Percentiles rank a stretch among this genome's conserved stretches.
phyloP scores from a whole-genome alignment of 2,113 vertebrate species.

The Erinaceus europaeus region DNA sequence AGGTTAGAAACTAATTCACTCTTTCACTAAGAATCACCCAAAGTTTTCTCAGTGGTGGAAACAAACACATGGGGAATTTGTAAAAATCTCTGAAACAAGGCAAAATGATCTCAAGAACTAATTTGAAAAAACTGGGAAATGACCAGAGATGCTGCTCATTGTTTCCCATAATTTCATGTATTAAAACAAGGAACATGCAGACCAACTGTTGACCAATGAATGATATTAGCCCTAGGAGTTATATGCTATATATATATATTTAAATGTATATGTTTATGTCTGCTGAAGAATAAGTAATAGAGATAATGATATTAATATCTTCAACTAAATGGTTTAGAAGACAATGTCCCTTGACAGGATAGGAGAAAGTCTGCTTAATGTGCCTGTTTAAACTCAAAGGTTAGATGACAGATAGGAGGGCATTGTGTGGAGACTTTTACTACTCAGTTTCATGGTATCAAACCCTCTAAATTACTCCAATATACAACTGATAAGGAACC shows the following conservation, averaged over 20 bases:
- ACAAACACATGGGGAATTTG: conserved; percentile 8
- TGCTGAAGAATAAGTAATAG: neutral
- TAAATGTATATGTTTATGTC: too few species aligned
- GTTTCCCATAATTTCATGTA: neutral
- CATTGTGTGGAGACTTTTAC: conserved; percentile 88
- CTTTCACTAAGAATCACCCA: neutral
- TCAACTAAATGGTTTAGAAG: conserved; percentile 46
- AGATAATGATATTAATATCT: neutral
- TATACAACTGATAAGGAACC: conserved; percentile 91
- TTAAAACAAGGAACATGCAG: neutral
- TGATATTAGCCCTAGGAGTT: neutral
- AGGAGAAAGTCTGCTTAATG: conserved; percentile 74
- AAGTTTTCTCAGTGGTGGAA: neutral
- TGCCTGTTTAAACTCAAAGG: conserved; percentile 85
- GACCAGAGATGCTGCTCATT: neutral
- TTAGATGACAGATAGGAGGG: conserved; percentile 90
- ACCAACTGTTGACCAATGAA: neutral
- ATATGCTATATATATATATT: too few species aligned
- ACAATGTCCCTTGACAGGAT: conserved; percentile 56
- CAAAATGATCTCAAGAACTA: neutral
- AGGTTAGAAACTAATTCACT: neutral
- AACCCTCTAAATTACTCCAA: conserved; percentile 91
- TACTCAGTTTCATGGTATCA: conserved; percentile 89
- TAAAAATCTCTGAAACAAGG: neutral
- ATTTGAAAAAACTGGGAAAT: neutral